phyloP scores from a whole-genome alignment of 1,140 invertebrate genomes.

The Trichonephila inaurata region DNA sequence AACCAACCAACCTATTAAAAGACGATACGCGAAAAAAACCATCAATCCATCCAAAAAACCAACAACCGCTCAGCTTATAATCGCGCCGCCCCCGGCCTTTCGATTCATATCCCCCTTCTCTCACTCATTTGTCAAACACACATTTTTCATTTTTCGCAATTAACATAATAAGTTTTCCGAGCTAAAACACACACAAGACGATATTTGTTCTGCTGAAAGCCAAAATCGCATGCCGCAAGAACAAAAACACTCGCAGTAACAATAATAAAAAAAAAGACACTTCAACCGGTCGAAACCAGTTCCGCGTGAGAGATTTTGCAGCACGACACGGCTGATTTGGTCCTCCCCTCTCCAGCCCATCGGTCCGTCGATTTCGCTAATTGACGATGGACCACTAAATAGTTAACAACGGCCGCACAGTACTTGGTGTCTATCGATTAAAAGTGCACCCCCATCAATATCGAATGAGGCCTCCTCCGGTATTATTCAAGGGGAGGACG shows the following conservation, averaged over 20 bases:
- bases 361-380: constrained; percentile 30
- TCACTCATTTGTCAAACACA: constrained; percentile 16
- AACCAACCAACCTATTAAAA: neutral
- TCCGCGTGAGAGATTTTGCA: constrained; percentile 14
- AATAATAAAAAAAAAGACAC: neutral
- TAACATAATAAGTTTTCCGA: constrained; percentile 7
- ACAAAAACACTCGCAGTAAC: neutral
- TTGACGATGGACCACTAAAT: constrained; percentile 38
- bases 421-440: constrained; percentile 21
- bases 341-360: neutral
- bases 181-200: neutral
- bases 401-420: constrained; percentile 15
- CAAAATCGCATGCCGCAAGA: neutral
- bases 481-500: constrained; percentile 9
- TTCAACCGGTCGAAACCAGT: neutral
- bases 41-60: neutral
- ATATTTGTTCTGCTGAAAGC: constrained; percentile 35
- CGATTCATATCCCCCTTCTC: neutral
- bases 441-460: constrained; percentile 36
- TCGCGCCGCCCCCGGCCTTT: neutral
- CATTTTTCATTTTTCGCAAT: constrained; percentile 25
- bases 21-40: neutral
- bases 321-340: neutral
- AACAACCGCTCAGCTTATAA: neutral
- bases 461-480: constrained; percentile 21